phyloP scores from a whole-genome alignment of 2,797 vertebrate species.

The Mormyrus hasselquistii region DNA sequence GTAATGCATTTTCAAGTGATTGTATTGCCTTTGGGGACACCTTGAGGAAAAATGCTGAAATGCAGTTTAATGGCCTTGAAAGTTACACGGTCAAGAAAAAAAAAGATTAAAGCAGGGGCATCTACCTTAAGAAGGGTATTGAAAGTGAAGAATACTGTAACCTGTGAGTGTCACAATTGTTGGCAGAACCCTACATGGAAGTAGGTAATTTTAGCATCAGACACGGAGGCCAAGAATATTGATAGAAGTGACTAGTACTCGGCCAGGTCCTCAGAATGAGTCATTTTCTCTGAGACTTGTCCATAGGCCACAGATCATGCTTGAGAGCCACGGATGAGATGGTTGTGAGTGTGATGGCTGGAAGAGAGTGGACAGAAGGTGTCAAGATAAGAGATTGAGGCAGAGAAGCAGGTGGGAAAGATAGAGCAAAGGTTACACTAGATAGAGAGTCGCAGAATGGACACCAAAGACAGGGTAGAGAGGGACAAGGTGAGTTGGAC shows the following conservation, averaged over 20 bases:
- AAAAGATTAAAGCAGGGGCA: too few species aligned
- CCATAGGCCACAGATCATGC: background rate
- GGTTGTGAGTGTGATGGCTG: background rate
- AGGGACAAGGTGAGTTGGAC: background rate
- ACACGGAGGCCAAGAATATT: background rate
- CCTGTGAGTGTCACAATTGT: background rate
- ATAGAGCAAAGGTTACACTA: background rate
- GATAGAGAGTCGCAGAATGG: background rate
- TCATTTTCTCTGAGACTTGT: background rate
- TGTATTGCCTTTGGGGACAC: constrained; percentile 1
- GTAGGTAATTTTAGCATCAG: background rate
- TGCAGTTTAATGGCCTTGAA: background rate
- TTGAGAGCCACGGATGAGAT: background rate
- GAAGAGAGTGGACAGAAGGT: background rate
- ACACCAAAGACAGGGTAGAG: background rate
- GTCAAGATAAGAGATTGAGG: background rate
- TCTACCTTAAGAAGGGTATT: background rate
- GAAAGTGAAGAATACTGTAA: background rate
- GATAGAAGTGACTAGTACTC: background rate
- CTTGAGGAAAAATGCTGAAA: background rate
- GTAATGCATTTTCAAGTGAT: background rate
- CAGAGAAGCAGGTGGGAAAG: background rate
- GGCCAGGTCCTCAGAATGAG: background rate
- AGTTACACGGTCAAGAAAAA: background rate
- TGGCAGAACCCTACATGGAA: background rate